Percentiles rank a stretch among this genome's conserved stretches.
Evolutionary conservation across 1,140 invertebrate species (phyloP).

Genomic region (Neelides sp.): DNA sequence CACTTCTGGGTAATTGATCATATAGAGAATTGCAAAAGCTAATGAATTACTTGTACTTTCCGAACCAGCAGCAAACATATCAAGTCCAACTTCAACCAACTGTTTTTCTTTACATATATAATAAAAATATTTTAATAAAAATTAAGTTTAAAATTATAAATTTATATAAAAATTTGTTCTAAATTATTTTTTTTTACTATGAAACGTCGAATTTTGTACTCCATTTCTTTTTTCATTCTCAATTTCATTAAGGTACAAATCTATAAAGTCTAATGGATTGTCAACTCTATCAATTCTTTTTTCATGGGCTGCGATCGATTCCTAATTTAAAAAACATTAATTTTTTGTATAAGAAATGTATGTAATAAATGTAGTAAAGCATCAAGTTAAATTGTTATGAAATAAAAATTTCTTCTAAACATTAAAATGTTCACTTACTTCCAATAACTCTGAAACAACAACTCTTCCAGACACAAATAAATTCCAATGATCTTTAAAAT

Average conservation of each 20-base stretch:
- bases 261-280: slow-evolving; percentile 55
- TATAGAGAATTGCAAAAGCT: slow-evolving; percentile 39
- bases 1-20: slow-evolving; percentile 39
- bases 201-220: slow-evolving; percentile 42
- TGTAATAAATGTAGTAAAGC: background rate
- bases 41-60: slow-evolving; percentile 43
- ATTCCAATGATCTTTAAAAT: slow-evolving; percentile 6
- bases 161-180: background rate
- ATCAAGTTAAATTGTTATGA: too few species aligned
- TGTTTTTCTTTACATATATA: slow-evolving; percentile 32
- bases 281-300: slow-evolving; percentile 38
- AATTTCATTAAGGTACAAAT: slow-evolving; percentile 61
- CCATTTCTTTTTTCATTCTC: slow-evolving; percentile 35
- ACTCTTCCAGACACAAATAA: background rate
- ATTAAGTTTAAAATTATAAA: background rate
- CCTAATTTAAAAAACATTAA: slow-evolving; percentile 33
- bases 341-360: background rate
- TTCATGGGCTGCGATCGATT: slow-evolving; percentile 49
- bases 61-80: slow-evolving; percentile 35
- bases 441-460: slow-evolving; percentile 3
- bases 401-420: too few species aligned
- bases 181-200: slow-evolving; percentile 37
- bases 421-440: too few species aligned
- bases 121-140: slow-evolving; percentile 6
- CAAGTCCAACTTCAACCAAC: slow-evolving; percentile 23